phyloP scores from a whole-genome alignment of 2,113 vertebrate species.

The Geococcyx californianus region DNA sequence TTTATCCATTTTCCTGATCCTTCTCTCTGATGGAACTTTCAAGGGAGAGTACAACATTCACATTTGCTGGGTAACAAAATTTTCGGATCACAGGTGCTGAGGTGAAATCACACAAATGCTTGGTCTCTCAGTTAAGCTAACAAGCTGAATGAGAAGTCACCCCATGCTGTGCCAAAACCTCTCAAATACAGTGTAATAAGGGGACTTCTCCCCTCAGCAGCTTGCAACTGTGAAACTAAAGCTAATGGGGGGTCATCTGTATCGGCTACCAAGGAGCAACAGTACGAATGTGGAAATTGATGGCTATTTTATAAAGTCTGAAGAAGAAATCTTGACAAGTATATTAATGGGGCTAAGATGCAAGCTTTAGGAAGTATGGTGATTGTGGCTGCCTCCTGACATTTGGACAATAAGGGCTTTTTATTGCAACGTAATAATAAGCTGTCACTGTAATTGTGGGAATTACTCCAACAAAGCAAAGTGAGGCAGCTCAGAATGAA shows the following conservation, averaged over 20 bases:
- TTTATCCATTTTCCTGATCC: conserved; percentile 19
- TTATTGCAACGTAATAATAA: conserved; percentile 35
- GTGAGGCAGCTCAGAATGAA: conserved; percentile 1
- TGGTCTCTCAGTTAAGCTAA: conserved; percentile 12
- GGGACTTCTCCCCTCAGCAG: not conserved
- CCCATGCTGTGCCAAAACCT: not conserved
- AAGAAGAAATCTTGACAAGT: conserved; percentile 8
- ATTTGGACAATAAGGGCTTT: not conserved
- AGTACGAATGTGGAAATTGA: not conserved
- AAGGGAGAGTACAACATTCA: not conserved
- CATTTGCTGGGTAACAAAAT: conserved; percentile 17
- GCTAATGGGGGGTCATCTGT: not conserved
- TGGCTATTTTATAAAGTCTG: not conserved
- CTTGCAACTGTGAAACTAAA: not conserved
- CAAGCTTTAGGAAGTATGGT: not conserved
- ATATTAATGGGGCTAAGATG: not conserved
- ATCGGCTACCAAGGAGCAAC: not conserved
- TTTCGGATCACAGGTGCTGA: conserved; percentile 51
- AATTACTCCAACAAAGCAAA: conserved; percentile 22
- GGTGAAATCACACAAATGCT: not conserved
- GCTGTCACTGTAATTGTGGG: not conserved
- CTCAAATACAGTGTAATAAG: not conserved
- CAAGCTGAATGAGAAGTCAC: not conserved
- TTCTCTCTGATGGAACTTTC: conserved; percentile 18
- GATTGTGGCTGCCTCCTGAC: not conserved